Conservation (phyloP, 2,888 invertebrate genomes). For the Molorchus minor region DNA sequence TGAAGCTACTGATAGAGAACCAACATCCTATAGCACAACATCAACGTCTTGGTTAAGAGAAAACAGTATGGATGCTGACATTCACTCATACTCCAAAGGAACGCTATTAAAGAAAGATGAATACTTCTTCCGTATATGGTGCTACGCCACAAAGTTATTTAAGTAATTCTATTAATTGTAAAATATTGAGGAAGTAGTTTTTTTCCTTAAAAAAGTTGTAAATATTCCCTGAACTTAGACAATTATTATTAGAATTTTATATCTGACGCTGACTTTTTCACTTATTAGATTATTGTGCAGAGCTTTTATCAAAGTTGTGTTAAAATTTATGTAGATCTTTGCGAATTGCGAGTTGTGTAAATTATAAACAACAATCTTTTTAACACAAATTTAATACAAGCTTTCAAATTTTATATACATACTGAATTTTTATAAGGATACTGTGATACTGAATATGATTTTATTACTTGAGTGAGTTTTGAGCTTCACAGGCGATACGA, state of each 20-base stretch:
- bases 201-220: conserved; percentile 44
- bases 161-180: conserved; percentile 66
- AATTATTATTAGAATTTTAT: conserved; percentile 39
- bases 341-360: conserved; percentile 47
- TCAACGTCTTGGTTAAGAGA: conserved; percentile 94
- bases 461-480: conserved; percentile 30
- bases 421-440: conserved; percentile 42
- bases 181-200: conserved; percentile 18
- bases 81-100: conserved; percentile 87
- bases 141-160: conserved; percentile 84
- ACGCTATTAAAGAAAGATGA: conserved; percentile 86
- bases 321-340: conserved; percentile 31
- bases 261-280: conserved; percentile 38
- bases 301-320: conserved; percentile 32
- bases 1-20: conserved; percentile 75
- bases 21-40: conserved; percentile 89
- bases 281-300: conserved; percentile 28
- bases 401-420: conserved; percentile 26
- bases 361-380: conserved; percentile 21
- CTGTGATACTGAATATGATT: conserved; percentile 52
- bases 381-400: conserved; percentile 37
- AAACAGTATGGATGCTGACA: conserved; percentile 93
- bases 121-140: conserved; percentile 96
- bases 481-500: conserved; percentile 38
- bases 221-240: conserved; percentile 46